phyloP scores from a whole-genome alignment of 2,888 invertebrate genomes.

The Oasisia sp. region DNA sequence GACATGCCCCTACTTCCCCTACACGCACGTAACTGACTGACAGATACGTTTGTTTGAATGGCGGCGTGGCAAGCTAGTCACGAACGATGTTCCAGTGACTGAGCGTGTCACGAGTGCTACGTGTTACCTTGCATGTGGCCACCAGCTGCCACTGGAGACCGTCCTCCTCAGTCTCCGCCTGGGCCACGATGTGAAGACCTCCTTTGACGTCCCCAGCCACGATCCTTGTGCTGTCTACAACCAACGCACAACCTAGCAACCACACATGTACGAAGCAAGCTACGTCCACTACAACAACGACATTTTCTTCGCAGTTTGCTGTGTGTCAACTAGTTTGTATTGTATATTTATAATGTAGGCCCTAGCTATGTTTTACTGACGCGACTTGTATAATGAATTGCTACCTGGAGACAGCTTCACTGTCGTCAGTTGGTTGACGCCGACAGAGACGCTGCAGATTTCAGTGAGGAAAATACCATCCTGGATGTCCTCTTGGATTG shows the following conservation, averaged over 20 bases:
- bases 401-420: constrained; percentile 53
- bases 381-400: background rate
- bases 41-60: no score
- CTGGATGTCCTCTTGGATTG: background rate
- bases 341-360: no score
- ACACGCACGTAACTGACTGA: no score
- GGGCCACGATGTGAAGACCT: constrained; percentile 45
- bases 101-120: background rate
- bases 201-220: constrained; percentile 50
- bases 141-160: constrained; percentile 43
- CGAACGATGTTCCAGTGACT: background rate
- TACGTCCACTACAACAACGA: background rate
- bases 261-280: background rate
- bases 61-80: background rate
- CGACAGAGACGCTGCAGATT: constrained; percentile 23
- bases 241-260: background rate
- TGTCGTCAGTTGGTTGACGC: constrained; percentile 44
- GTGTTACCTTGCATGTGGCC: constrained; percentile 47
- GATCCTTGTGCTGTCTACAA: constrained; percentile 45
- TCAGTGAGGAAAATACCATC: constrained; percentile 18
- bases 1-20: no score
- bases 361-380: background rate
- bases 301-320: background rate
- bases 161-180: constrained; percentile 43
- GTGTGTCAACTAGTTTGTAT: background rate